Evolutionary conservation across 2,888 invertebrate genomes (phyloP).

Genomic region (Linhomoeus sp.): DNA sequence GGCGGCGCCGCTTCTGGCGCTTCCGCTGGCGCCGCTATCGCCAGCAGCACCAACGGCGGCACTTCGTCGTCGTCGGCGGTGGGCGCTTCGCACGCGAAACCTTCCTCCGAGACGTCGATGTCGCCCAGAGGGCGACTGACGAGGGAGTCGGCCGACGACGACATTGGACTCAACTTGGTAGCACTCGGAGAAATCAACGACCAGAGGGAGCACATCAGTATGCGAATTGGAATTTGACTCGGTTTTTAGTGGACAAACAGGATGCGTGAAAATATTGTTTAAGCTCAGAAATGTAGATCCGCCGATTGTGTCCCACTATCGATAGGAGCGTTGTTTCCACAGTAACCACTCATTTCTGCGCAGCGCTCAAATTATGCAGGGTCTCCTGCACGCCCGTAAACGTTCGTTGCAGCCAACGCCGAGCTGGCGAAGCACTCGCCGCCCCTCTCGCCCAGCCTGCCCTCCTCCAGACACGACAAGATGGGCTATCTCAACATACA

Average conservation of each 20-base stretch:
- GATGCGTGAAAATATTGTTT: too few species aligned
- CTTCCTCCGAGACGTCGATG: background rate
- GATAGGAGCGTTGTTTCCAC: too few species aligned
- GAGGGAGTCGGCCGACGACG: too few species aligned
- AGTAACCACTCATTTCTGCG: too few species aligned
- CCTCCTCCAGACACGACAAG: too few species aligned
- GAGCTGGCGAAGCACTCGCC: background rate
- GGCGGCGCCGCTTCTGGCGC: background rate
- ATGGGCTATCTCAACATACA: too few species aligned
- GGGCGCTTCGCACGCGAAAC: background rate
- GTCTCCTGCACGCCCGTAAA: too few species aligned
- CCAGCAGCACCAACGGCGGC: background rate
- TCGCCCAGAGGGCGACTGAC: slow-evolving; percentile 9
- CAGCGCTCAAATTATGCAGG: too few species aligned
- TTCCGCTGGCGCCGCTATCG: background rate
- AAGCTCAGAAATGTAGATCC: too few species aligned
- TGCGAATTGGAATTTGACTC: background rate
- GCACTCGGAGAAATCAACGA: background rate
- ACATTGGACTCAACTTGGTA: background rate
- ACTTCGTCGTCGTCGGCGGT: background rate
- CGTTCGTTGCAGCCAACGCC: slow-evolving; percentile 5
- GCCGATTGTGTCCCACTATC: too few species aligned
- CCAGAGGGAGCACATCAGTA: background rate
- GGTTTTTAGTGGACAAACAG: background rate
- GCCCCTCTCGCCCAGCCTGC: background rate